Conservation (phyloP, 2,888 invertebrate species). For the Gymnosoma rotundatum region DNA sequence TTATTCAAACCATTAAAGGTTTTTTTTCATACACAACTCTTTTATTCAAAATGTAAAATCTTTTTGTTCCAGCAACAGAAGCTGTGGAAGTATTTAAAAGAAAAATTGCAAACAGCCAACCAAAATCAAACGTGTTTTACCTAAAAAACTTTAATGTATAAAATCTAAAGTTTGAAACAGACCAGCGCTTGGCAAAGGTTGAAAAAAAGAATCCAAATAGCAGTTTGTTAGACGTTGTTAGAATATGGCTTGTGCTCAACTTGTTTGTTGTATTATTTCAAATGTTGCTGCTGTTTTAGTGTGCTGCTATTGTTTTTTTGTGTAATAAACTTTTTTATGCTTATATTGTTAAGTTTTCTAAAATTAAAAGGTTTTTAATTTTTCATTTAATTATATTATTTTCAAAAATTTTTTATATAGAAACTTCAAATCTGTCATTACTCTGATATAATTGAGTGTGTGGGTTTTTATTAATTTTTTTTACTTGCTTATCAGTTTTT, state of each 20-base stretch:
- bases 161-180: slow-evolving; percentile 43
- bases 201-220: slow-evolving; percentile 21
- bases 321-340: slow-evolving; percentile 38
- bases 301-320: neutral
- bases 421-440: too few relatives aligned
- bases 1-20: slow-evolving; percentile 42
- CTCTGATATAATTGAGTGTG: neutral
- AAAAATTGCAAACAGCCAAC: slow-evolving; percentile 42
- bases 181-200: slow-evolving; percentile 27
- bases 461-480: neutral
- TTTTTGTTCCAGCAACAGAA: slow-evolving; percentile 29
- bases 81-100: slow-evolving; percentile 10
- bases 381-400: slow-evolving; percentile 14
- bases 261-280: slow-evolving; percentile 50
- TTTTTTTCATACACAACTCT: slow-evolving; percentile 27
- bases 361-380: neutral
- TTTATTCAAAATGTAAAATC: slow-evolving; percentile 19
- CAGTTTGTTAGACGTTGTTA: slow-evolving; percentile 20
- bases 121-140: slow-evolving; percentile 55
- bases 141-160: slow-evolving; percentile 40
- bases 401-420: neutral
- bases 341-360: neutral
- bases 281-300: slow-evolving; percentile 12
- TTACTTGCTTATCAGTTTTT: slow-evolving; percentile 27
- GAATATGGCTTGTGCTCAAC: slow-evolving; percentile 58